Evolutionary conservation across 2,888 invertebrate genomes (phyloP).

Genomic region (Pheosia gnoma): DNA sequence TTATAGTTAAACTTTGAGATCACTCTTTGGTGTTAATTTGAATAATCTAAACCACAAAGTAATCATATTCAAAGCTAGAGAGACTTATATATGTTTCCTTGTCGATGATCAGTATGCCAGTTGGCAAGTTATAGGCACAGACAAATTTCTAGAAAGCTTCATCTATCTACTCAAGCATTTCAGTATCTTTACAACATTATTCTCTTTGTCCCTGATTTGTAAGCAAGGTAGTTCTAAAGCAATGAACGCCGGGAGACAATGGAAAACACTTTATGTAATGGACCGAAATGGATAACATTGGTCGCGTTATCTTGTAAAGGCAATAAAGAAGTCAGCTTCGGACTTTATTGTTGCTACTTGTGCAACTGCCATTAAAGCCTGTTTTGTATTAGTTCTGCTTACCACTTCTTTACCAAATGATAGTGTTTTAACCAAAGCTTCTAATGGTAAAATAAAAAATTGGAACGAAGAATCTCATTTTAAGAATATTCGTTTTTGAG

Average conservation of each 20-base stretch:
- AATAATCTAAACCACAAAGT: neutral
- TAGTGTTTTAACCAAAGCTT: neutral
- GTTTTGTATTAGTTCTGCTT: conserved; percentile 12
- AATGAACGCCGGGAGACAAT: conserved; percentile 60
- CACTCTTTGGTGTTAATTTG: neutral
- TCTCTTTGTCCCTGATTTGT: conserved; percentile 34
- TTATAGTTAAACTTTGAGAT: neutral
- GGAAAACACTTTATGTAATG: conserved; percentile 73
- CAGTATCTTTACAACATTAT: conserved; percentile 26
- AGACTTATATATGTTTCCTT: too few species aligned
- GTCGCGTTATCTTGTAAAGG: conserved; percentile 68
- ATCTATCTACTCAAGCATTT: conserved; percentile 13
- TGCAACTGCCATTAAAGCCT: conserved; percentile 52
- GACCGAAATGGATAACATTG: conserved; percentile 66
- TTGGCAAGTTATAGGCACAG: neutral
- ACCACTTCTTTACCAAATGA: neutral
- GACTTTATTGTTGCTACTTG: conserved; percentile 66
- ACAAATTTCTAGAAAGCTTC: conserved; percentile 15
- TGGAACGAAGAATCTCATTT: too few species aligned
- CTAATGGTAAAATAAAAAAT: neutral
- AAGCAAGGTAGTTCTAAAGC: conserved; percentile 32
- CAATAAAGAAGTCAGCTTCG: conserved; percentile 71
- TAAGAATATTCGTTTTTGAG: neutral
- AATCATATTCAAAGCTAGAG: neutral
- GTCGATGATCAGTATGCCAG: neutral